Base-by-base conservation (phyloP, 2,888 invertebrate genomes). In the Conchocele bisecta region DNA sequence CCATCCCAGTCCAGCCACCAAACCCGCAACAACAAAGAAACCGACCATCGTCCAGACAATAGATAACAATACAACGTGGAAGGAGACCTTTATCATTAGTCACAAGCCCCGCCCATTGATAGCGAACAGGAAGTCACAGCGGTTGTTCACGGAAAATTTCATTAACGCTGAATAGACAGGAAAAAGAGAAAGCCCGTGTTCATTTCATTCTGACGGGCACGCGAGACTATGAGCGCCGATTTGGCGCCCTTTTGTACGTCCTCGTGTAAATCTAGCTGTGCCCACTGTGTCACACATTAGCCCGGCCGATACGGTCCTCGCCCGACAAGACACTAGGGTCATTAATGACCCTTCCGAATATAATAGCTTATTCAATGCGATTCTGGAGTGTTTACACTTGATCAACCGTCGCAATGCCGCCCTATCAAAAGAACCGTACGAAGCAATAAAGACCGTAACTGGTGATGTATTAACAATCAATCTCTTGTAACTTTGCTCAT, bases 121-220 rank as follows among this genome's bases (percentile, higher is more conserved):
- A 41, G 59, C 53, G 57, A 56, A 64, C 65, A 77, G 73, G 73
- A 70, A 77, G 70, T 70, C 64, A 22, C 70, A 56, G 70, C 67
- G 73, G 77, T 74, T 67, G 59, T 74, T 77, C 70, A 74, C 77
- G 67, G 64, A 51, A 70, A 59, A 26, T 57, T 77, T 74, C 73
- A 73, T 73, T 73, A 77, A 50, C 46, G 41, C 33, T 59, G 63
- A 70, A 64, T 58, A 29, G 59, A 51, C 59, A 61, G 63, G 63
- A 67, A 58, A 53, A 63, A 64, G 57, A 59, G 17, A 22, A 37
- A 60, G 68, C 39, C 22, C 53, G 61, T 50, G 63, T 65, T 69
- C 33, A 61, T 66, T 61, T 66, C 65, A 35, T 61, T 51, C 56
- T 37, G 48, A 35, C 44, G 69, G 72, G 65, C 66, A 76, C 69